A percentile compares a stretch with the other conserved stretches of the same genome.
These are phyloP conservation scores for Plusia festucae DNA, from an alignment of 2,888 invertebrate genomes.

Conservation along the genomic window DNA sequence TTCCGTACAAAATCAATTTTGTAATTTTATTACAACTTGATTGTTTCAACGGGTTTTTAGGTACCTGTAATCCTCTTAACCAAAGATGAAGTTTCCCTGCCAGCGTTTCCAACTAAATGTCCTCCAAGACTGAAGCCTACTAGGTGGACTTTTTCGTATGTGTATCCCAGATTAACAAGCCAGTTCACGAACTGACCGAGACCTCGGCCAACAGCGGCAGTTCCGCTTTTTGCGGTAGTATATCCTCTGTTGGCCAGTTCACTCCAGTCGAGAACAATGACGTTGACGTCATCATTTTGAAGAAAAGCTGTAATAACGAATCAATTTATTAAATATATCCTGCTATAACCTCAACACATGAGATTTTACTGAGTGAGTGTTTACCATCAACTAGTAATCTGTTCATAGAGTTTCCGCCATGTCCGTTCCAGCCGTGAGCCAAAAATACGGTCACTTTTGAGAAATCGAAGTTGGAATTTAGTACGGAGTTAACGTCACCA, in stretches of 20 bases:
- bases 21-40: not conserved
- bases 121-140: constrained; percentile 85
- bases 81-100: constrained; percentile 67
- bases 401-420: constrained; percentile 69
- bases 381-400: constrained; percentile 68
- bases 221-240: constrained; percentile 70
- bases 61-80: constrained; percentile 78
- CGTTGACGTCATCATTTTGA: constrained; percentile 72
- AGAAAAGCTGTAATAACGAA: constrained; percentile 69
- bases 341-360: not conserved
- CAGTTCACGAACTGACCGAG: constrained; percentile 73
- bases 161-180: constrained; percentile 65
- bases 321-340: not conserved
- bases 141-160: constrained; percentile 73
- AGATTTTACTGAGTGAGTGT: not conserved
- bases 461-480: constrained; percentile 63
- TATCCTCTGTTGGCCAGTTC: constrained; percentile 74
- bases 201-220: constrained; percentile 65
- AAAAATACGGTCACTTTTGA: constrained; percentile 69
- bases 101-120: constrained; percentile 79
- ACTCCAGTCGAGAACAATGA: constrained; percentile 83
- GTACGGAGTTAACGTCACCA: constrained; percentile 58
- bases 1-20: not conserved
- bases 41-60: not conserved
- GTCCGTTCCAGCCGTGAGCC: constrained; percentile 77